phyloP scores from a whole-genome alignment of 2,888 invertebrate genomes.

The Andrena praecox region DNA sequence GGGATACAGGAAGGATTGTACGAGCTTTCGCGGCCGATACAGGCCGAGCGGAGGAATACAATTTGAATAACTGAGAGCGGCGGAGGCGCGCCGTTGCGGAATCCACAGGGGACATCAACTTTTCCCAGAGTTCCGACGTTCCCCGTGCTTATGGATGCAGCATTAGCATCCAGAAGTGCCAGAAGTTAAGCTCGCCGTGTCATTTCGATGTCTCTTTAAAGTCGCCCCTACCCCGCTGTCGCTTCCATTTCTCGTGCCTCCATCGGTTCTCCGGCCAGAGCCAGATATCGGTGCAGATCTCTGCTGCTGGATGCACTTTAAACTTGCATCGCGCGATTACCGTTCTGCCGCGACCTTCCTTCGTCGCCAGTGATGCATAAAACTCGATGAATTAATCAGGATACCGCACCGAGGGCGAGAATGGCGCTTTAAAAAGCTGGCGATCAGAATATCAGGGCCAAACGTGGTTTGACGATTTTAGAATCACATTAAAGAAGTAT shows the following conservation, averaged over 20 bases:
- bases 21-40: slow-evolving; percentile 14
- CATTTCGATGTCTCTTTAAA: slow-evolving; percentile 81
- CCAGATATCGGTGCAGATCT: slow-evolving; percentile 14
- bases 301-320: slow-evolving; percentile 57
- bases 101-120: slow-evolving; percentile 78
- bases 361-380: slow-evolving; percentile 59
- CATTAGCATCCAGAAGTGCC: slow-evolving; percentile 80
- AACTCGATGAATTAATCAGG: slow-evolving; percentile 59
- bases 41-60: slow-evolving; percentile 66
- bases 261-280: slow-evolving; percentile 25
- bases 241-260: slow-evolving; percentile 45
- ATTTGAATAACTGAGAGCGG: slow-evolving; percentile 76
- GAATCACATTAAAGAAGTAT: not conserved
- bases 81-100: slow-evolving; percentile 69
- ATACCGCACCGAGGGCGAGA: not conserved
- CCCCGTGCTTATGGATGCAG: slow-evolving; percentile 73
- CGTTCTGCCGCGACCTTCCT: slow-evolving; percentile 36
- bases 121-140: slow-evolving; percentile 75
- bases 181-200: slow-evolving; percentile 80
- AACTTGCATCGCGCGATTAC: slow-evolving; percentile 61
- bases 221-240: slow-evolving; percentile 43
- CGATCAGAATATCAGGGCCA: slow-evolving; percentile 11
- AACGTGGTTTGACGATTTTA: not conserved
- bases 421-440: not conserved
- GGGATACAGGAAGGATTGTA: slow-evolving; percentile 4